Evolutionary conservation across 2,888 invertebrate species (phyloP).

Genomic region (Phorcus lineatus): DNA sequence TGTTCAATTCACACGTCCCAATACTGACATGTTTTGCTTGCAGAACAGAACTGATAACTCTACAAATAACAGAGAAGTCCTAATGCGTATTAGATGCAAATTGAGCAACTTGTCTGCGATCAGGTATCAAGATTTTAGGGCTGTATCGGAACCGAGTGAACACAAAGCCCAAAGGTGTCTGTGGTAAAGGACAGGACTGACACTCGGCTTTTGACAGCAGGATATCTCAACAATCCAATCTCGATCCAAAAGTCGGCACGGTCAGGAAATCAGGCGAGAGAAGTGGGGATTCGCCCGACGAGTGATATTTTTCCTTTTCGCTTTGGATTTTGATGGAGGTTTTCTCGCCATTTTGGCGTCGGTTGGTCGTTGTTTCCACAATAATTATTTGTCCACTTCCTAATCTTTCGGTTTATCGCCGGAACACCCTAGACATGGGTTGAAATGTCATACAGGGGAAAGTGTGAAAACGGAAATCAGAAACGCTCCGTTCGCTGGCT

Average conservation of each 20-base stretch:
- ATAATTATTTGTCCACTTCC: slow-evolving; percentile 25
- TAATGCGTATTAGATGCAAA: slow-evolving; percentile 17
- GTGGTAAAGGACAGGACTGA: not conserved
- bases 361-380: slow-evolving; percentile 11
- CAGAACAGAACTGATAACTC: not conserved
- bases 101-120: not conserved
- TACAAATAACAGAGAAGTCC: not conserved
- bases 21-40: not conserved
- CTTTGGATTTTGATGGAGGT: slow-evolving; percentile 20
- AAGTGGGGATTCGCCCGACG: not conserved
- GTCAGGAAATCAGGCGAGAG: slow-evolving; percentile 5
- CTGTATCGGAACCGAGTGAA: not conserved
- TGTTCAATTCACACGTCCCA: not conserved
- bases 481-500: not conserved
- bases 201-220: not conserved
- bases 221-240: slow-evolving; percentile 10
- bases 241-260: not conserved
- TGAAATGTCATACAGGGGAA: slow-evolving; percentile 18
- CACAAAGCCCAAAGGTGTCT: not conserved
- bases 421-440: slow-evolving; percentile 14
- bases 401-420: slow-evolving; percentile 23
- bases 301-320: slow-evolving; percentile 20
- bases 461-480: slow-evolving; percentile 20
- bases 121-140: not conserved
- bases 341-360: slow-evolving; percentile 24